Evolutionary conservation across 2,888 invertebrate species (phyloP).

Genomic region (Carabus problematicus): DNA sequence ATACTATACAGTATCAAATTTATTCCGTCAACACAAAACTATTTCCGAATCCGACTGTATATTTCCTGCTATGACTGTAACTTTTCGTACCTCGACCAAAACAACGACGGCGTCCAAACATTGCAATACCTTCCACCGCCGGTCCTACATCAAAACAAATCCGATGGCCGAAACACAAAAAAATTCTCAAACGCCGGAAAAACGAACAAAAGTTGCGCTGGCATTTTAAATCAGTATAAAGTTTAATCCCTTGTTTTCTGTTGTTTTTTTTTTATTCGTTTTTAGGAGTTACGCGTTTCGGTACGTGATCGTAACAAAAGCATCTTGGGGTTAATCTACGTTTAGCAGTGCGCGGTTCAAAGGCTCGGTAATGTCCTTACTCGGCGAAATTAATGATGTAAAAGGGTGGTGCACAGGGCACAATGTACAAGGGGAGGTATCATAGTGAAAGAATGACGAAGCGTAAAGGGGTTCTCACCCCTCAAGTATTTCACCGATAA

Average conservation of each 20-base stretch:
- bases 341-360: slow-evolving; percentile 25
- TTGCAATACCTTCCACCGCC: too few relatives aligned
- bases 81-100: too few relatives aligned
- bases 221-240: slow-evolving; percentile 5
- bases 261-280: slow-evolving; percentile 13
- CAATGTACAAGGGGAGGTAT: neutral
- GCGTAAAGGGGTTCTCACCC: too few relatives aligned
- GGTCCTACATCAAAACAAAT: too few relatives aligned
- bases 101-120: too few relatives aligned
- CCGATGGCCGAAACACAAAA: neutral
- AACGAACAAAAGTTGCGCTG: slow-evolving; percentile 4
- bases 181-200: neutral
- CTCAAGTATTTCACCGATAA: too few relatives aligned
- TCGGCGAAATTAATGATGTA: slow-evolving; percentile 51
- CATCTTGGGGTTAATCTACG: slow-evolving; percentile 27
- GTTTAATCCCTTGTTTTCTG: slow-evolving; percentile 19
- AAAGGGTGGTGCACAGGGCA: slow-evolving; percentile 31
- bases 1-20: too few relatives aligned
- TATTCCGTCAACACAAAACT: too few relatives aligned
- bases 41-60: too few relatives aligned
- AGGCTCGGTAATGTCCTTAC: slow-evolving; percentile 43
- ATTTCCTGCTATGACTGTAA: too few relatives aligned
- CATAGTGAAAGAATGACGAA: slow-evolving; percentile 11
- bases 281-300: neutral
- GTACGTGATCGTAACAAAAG: slow-evolving; percentile 35